Evolutionary conservation across 2,888 invertebrate genomes (phyloP).

Genomic region (Alcis repandata): DNA sequence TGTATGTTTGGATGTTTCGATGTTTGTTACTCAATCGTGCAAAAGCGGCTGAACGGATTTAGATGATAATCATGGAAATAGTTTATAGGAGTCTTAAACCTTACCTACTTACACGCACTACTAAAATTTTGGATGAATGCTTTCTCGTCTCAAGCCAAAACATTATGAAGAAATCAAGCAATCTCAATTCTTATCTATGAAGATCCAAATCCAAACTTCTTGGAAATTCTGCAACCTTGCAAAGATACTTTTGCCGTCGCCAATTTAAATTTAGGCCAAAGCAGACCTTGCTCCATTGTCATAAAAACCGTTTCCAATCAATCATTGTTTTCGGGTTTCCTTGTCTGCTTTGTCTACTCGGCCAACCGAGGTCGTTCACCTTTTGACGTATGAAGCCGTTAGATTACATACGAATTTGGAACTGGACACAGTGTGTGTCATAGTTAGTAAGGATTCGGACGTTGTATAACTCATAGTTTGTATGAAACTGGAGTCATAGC

Average conservation of each 20-base stretch:
- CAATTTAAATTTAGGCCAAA: neutral
- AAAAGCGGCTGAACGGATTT: no score
- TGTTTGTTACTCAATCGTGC: no score
- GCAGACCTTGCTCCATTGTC: neutral
- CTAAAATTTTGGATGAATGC: neutral
- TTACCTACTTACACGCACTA: no score
- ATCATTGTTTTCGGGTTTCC: neutral
- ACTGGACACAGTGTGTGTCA: neutral
- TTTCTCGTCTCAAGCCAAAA: no score
- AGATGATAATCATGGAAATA: no score
- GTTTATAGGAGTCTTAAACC: neutral
- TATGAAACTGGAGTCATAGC: neutral
- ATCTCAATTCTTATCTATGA: neutral
- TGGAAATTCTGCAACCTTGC: neutral
- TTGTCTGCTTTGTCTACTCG: slow-evolving; percentile 8
- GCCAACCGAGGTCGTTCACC: slow-evolving; percentile 34
- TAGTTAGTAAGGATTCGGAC: neutral
- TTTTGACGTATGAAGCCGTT: slow-evolving; percentile 24
- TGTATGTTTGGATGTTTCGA: no score
- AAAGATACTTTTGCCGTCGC: neutral
- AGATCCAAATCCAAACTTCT: neutral
- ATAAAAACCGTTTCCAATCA: neutral
- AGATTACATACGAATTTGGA: slow-evolving; percentile 11
- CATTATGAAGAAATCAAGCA: neutral
- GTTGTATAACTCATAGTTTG: neutral